These are phyloP conservation scores for Sinocyclocheilus maitianheensis DNA, from an alignment of 2,113 vertebrate genomes.

Conservation along the genomic window DNA sequence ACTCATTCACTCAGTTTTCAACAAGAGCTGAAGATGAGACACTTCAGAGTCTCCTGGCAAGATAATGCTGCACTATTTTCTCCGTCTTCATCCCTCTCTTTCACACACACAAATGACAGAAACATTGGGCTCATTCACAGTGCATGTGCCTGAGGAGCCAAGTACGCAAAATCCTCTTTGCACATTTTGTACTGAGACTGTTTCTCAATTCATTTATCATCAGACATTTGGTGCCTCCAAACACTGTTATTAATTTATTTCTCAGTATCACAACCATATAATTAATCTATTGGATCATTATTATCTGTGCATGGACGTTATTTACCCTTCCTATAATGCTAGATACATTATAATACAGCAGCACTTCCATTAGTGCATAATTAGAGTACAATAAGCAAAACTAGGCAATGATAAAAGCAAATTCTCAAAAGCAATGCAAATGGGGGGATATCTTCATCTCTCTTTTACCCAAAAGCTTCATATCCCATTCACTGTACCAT, in stretches of 20 bases:
- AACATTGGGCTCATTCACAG: conserved; percentile 29
- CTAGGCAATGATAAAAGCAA: neutral
- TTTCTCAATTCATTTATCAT: conserved; percentile 41
- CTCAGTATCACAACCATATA: conserved; percentile 29
- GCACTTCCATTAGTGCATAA: conserved; percentile 26
- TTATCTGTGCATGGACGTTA: conserved; percentile 41
- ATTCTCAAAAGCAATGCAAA: conserved; percentile 6
- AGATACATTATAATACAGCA: conserved; percentile 36
- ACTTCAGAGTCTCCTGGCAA: conserved; percentile 33
- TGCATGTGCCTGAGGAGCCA: conserved; percentile 30
- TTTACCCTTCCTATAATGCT: conserved; percentile 44
- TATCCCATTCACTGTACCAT: neutral
- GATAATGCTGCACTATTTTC: conserved; percentile 7
- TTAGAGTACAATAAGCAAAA: conserved; percentile 15
- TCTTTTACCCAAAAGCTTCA: conserved; percentile 12
- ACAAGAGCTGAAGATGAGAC: conserved; percentile 34
- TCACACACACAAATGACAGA: conserved; percentile 29
- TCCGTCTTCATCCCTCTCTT: neutral
- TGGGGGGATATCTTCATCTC: neutral
- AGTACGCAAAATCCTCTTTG: conserved; percentile 2
- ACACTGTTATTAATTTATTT: conserved; percentile 46
- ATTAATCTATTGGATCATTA: conserved; percentile 45
- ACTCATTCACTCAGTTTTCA: neutral
- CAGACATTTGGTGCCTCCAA: conserved; percentile 25
- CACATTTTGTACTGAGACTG: conserved; percentile 35